Percentiles rank a stretch among this genome's conserved stretches.
Conservation (phyloP, 2,797 vertebrate genomes). For the Spondyliosoma cantharus region DNA sequence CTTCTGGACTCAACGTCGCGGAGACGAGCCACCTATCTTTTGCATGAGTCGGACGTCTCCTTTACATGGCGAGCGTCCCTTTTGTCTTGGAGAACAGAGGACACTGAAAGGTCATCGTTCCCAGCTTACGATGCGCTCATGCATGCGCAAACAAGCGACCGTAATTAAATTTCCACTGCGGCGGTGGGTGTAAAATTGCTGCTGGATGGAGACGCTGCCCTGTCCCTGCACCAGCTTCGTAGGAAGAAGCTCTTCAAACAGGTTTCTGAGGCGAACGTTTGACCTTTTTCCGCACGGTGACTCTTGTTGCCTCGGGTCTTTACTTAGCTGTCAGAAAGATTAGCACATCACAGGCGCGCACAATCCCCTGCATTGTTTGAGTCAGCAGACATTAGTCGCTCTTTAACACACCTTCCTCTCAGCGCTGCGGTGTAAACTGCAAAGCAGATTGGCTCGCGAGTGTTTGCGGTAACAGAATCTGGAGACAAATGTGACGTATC, state of each 20-base stretch:
- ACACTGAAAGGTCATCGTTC: conserved; percentile 41
- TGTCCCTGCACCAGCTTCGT: conserved; percentile 10
- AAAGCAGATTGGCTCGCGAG: conserved; percentile 35
- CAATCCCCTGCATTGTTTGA: conserved; percentile 58
- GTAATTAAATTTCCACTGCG: conserved; percentile 60
- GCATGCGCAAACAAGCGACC: conserved; percentile 22
- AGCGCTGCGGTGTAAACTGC: conserved; percentile 49
- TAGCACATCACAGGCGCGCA: conserved; percentile 49
- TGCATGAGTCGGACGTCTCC: conserved; percentile 32
- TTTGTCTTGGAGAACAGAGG: conserved; percentile 20
- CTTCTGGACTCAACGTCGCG: conserved; percentile 18
- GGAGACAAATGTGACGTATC: conserved; percentile 44
- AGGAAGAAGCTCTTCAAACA: neutral
- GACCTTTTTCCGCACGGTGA: conserved; percentile 47
- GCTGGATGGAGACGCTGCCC: conserved; percentile 7
- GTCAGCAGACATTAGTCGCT: conserved; percentile 48
- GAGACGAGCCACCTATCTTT: conserved; percentile 20
- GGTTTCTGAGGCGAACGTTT: conserved; percentile 39
- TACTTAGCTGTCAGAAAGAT: conserved; percentile 64
- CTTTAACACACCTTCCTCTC: conserved; percentile 54
- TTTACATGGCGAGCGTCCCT: conserved; percentile 5
- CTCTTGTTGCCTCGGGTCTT: conserved; percentile 46
- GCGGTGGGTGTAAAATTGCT: conserved; percentile 34
- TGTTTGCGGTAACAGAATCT: conserved; percentile 25
- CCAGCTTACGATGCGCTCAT: neutral